These are phyloP conservation scores for Tetramorium simillimum DNA, from an alignment of 1,140 invertebrate species.

Conservation along the genomic window DNA sequence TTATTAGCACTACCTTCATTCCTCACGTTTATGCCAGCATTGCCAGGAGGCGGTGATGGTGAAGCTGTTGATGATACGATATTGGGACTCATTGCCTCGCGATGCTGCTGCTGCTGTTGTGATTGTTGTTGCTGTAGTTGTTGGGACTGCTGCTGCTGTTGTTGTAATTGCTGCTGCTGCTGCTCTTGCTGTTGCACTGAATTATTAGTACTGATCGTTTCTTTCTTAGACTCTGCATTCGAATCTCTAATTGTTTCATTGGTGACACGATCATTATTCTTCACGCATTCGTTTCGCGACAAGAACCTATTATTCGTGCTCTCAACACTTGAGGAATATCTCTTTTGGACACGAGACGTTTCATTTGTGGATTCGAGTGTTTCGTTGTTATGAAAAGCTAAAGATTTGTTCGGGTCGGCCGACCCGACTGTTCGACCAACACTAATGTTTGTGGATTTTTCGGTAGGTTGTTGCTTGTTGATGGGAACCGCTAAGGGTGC, in stretches of 20 bases:
- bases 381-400: slow-evolving; percentile 40
- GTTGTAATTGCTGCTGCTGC: slow-evolving; percentile 46
- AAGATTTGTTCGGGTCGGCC: slow-evolving; percentile 26
- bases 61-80: slow-evolving; percentile 80
- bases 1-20: slow-evolving; percentile 3
- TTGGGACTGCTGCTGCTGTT: slow-evolving; percentile 29
- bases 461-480: slow-evolving; percentile 69
- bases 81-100: slow-evolving; percentile 77
- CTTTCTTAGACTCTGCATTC: not conserved
- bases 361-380: not conserved
- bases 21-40: not conserved
- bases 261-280: not conserved
- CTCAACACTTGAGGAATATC: slow-evolving; percentile 33
- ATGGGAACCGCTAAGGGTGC: slow-evolving; percentile 78
- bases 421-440: not conserved
- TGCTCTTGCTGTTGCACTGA: slow-evolving; percentile 47
- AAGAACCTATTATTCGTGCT: slow-evolving; percentile 27
- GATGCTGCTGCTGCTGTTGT: slow-evolving; percentile 41
- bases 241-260: slow-evolving; percentile 41
- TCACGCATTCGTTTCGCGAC: not conserved
- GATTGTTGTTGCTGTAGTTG: not conserved
- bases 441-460: slow-evolving; percentile 18
- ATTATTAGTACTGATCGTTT: slow-evolving; percentile 40
- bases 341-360: slow-evolving; percentile 44
- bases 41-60: slow-evolving; percentile 76